Evolutionary conservation across 2,113 vertebrate genomes (phyloP), one percentile per base, ranked within the genome.

Genomic region (Ophthalmolycus amberensis): DNA sequence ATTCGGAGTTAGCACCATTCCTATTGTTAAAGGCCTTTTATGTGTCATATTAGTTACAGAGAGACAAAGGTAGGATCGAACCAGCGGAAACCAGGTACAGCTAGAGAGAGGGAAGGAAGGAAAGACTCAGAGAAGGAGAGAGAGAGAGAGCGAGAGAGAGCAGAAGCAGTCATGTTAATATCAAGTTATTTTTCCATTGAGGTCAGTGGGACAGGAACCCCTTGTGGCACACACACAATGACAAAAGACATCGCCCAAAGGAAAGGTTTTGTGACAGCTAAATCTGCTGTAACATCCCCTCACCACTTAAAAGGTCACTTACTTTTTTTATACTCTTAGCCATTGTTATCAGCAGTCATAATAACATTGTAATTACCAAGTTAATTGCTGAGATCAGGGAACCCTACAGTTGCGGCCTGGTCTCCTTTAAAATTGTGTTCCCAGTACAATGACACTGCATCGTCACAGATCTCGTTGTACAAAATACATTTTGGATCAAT

Each of bases 41-140:
- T 92, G 85, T 94, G 87, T 91, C 86, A 91, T 94, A 94, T 94
- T 90, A 88, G 90, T 94, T 94, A 93, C 92, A 92, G 75, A 22
- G 79, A 85, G 90, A 95, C 93, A 94, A 94, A 91, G 77, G 83
- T 4, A 3, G 68, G 90, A 89, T 85, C 85, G 80, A 89, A 92
- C 90, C 86, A 88, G 90, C 76, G 87, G 93, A 94, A 92, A 88
- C 87, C 66, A 85, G 66, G 87, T 34, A 82, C 42, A 79, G 80
- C 64, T 18, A 58, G 62, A 77, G 80, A 46, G 48, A 46, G 66
- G 32, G 32, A 32, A 4, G 32, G 32, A 32, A 32, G 32, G 32
- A 32, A 32, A 32, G 32, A 32, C 32, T 32, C 32, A 32, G 34
- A 34, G 34, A 34, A 6, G 6, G 34, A 34, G 34, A 34, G 34